Evolutionary conservation across 2,113 vertebrate genomes (phyloP), one percentile per base, ranked within the genome.

Genomic region (Falcunculus frontatus): DNA sequence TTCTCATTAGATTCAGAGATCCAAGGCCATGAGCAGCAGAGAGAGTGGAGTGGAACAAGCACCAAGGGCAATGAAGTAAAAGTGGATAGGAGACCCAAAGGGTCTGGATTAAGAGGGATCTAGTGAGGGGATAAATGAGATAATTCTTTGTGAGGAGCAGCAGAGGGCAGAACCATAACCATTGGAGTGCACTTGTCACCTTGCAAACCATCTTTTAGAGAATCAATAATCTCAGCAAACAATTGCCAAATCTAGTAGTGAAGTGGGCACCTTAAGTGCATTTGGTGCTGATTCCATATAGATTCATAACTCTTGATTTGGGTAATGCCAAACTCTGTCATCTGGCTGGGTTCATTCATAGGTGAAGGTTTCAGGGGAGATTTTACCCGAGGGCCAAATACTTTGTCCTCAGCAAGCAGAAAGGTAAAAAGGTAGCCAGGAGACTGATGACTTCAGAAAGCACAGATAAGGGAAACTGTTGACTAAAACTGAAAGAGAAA

Each of bases 51-150:
- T 46, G 42, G 5, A 37, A n/a, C 4, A 56, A 70, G 18, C 30
- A 62, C 16, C 10, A 35, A 23, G 25, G 32, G 13, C 1, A 0
- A 1, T 59, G 44, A 77, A 42, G 29, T 21, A 12, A 32, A 22
- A 73, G 3, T 7, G 8, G 7, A 6, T 19, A 32, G 29, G 53
- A 57, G n/a, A 72, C 4, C 23, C 53, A 47, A 52, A 9, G 10
- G 12, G 18, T 55, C 23, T 83, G 30, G 27, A 42, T 13, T 41
- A 32, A 74, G 30, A 69, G 13, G 11, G 4, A n/a, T 46, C 18
- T 53, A 15, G 30, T 47, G 26, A 21, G 50, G 33, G 29, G 15
- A 30, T 12, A 75, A 25, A 30, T 32, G 30, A 70, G 47, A 47
- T n/a, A 6, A 16, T 9, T 26, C 11, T 75, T 67, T 37, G 17